phyloP scores from a whole-genome alignment of 2,888 invertebrate genomes.

The Microctonus brassicae region DNA sequence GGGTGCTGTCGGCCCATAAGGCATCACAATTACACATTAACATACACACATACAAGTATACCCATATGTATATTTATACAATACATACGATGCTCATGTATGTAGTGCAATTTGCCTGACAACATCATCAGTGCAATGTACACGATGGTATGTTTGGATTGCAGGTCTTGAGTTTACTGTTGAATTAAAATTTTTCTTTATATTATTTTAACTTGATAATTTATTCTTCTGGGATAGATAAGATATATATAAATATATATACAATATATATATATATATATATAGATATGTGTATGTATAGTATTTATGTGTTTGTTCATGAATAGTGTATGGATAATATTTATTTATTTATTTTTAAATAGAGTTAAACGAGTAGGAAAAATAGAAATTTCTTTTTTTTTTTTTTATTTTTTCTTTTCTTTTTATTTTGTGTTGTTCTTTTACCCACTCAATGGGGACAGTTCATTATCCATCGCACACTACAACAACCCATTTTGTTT shows the following conservation, averaged over 20 bases:
- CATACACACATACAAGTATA: background rate
- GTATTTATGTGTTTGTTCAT: no score
- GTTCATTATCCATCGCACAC: constrained; percentile 55
- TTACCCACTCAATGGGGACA: constrained; percentile 30
- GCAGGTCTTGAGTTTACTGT: background rate
- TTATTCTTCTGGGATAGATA: background rate
- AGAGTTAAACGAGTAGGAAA: background rate
- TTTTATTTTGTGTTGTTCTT: background rate
- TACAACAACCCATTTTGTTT: constrained; percentile 54
- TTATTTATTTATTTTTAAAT: constrained; percentile 12
- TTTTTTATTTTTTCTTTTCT: background rate
- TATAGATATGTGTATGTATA: background rate
- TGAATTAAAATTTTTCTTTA: background rate
- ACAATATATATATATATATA: background rate
- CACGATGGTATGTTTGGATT: background rate
- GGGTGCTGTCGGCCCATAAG: constrained; percentile 33
- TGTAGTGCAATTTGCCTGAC: background rate
- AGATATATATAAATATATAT: no score
- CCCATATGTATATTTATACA: background rate
- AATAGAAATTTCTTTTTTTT: background rate
- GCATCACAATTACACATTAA: background rate
- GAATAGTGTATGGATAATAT: no score
- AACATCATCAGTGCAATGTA: background rate
- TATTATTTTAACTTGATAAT: background rate
- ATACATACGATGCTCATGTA: no score